Conservation (phyloP, 2,113 vertebrate species). For the Trematocara zebra region DNA sequence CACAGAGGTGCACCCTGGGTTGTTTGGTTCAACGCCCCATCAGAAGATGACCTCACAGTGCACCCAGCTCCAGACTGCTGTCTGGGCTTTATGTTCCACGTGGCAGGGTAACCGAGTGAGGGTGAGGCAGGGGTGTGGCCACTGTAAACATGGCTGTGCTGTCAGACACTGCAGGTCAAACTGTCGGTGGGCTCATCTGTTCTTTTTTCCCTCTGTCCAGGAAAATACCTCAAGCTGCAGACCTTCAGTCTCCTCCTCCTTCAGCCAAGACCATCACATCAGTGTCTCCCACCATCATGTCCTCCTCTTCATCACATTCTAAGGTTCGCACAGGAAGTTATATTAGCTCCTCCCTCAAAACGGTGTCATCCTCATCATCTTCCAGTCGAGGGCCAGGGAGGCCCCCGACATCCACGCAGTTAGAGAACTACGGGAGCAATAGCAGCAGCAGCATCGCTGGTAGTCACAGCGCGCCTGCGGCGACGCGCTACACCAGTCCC, state of each 20-base stretch:
- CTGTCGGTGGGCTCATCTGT: neutral
- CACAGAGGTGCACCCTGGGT: neutral
- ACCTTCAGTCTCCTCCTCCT: slow-evolving; percentile 59
- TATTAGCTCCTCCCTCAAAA: slow-evolving; percentile 58
- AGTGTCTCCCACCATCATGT: slow-evolving; percentile 24
- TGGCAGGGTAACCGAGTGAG: neutral
- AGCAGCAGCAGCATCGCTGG: neutral
- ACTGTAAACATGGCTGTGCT: neutral
- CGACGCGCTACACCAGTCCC: slow-evolving; percentile 55
- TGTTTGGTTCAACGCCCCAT: neutral
- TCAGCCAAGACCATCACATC: slow-evolving; percentile 40
- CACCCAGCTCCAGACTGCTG: neutral
- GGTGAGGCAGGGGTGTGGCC: neutral
- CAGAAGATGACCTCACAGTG: neutral
- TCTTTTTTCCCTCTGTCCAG: slow-evolving; percentile 50
- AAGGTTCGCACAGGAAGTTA: slow-evolving; percentile 70
- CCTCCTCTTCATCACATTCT: slow-evolving; percentile 60
- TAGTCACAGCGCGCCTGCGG: slow-evolving; percentile 60
- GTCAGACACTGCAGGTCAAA: neutral
- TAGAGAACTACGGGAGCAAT: slow-evolving; percentile 60
- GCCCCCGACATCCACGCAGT: slow-evolving; percentile 13
- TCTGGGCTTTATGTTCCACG: neutral
- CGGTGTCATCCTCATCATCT: slow-evolving; percentile 43
- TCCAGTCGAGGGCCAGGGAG: slow-evolving; percentile 54
- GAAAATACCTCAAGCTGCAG: slow-evolving; percentile 86